A percentile compares a stretch with the other conserved stretches of the same genome.
These are phyloP conservation scores for Psittacus erithacus DNA, from an alignment of 2,113 vertebrate genomes.

Conservation along the genomic window DNA sequence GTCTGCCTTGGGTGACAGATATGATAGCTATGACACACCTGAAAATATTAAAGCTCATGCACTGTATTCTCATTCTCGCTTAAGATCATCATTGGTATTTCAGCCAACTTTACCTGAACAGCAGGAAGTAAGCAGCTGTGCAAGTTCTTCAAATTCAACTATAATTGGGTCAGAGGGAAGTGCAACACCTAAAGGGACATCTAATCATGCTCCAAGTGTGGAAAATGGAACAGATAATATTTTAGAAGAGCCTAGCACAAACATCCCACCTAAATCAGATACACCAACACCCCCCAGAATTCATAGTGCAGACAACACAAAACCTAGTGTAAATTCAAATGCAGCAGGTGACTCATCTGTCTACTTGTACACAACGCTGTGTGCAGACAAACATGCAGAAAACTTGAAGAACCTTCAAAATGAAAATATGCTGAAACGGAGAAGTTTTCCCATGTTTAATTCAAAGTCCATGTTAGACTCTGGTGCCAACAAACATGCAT, in stretches of 20 bases:
- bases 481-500: conserved; percentile 62
- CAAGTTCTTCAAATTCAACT: conserved; percentile 80
- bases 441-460: conserved; percentile 86
- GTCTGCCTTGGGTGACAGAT: conserved; percentile 66
- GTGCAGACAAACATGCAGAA: conserved; percentile 67
- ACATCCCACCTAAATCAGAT: conserved; percentile 22
- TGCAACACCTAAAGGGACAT: conserved; percentile 64
- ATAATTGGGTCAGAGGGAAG: conserved; percentile 79
- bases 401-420: conserved; percentile 71
- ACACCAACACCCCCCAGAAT: conserved; percentile 65
- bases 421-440: conserved; percentile 84
- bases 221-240: background rate
- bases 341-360: conserved; percentile 54
- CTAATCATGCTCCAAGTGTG: conserved; percentile 41
- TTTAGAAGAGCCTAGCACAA: conserved; percentile 18
- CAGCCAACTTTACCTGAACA: conserved; percentile 87
- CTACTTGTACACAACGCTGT: conserved; percentile 74
- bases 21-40: conserved; percentile 73
- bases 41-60: conserved; percentile 79
- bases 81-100: conserved; percentile 87
- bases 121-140: conserved; percentile 82
- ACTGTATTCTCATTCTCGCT: conserved; percentile 77
- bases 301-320: conserved; percentile 70
- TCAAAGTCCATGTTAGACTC: conserved; percentile 79
- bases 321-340: conserved; percentile 48